Conservation (phyloP, 2,888 invertebrate species). For the Pterobdella sp. region DNA sequence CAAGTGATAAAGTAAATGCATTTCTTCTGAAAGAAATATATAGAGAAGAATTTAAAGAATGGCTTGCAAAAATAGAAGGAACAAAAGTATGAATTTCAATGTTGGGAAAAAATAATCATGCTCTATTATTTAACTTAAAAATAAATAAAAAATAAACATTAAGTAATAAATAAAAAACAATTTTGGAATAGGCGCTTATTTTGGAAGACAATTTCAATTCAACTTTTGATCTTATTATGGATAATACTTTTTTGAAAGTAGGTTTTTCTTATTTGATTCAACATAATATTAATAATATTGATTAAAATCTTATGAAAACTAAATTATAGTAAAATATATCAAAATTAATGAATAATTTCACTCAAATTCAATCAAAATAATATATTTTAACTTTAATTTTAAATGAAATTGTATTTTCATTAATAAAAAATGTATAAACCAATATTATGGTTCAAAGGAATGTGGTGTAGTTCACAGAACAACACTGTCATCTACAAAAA, state of each 20-base stretch:
- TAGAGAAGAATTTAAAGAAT: conserved; percentile 16
- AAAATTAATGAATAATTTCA: conserved; percentile 4
- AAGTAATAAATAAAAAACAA: background rate
- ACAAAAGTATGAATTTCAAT: conserved; percentile 11
- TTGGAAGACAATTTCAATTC: conserved; percentile 82
- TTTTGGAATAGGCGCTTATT: conserved; percentile 52
- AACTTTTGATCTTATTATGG: conserved; percentile 75
- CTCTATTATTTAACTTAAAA: background rate
- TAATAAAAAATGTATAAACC: conserved; percentile 7
- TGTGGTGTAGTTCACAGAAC: conserved; percentile 5
- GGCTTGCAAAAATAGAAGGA: background rate
- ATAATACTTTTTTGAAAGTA: conserved; percentile 59
- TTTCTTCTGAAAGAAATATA: conserved; percentile 4
- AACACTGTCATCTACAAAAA: background rate
- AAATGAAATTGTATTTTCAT: background rate
- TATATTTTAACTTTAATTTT: background rate
- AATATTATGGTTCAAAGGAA: no score
- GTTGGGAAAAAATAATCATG: background rate
- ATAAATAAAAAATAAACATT: background rate
- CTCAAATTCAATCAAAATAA: background rate
- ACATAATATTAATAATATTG: background rate
- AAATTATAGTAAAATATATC: background rate
- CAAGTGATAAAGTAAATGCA: conserved; percentile 12
- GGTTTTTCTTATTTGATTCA: background rate
- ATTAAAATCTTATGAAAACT: conserved; percentile 12